Percentiles rank a stretch among this genome's conserved stretches.
These are phyloP conservation scores for Mantis religiosa DNA, from an alignment of 2,888 invertebrate species.

Conservation along the genomic window DNA sequence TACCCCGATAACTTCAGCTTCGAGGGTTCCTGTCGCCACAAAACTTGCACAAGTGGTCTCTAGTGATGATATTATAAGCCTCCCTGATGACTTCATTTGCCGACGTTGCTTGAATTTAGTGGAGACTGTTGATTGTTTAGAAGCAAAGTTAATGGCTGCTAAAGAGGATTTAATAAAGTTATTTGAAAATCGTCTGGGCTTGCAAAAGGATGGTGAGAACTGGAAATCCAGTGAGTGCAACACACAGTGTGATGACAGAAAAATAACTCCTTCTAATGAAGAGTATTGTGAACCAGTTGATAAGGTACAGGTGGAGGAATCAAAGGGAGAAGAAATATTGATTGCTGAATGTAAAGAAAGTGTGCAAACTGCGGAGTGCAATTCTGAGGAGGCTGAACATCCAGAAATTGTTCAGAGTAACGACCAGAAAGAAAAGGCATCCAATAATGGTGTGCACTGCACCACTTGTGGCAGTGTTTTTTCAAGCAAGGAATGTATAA, in stretches of 20 bases:
- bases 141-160: conserved; percentile 24
- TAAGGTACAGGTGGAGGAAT: not conserved
- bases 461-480: conserved; percentile 36
- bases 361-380: not conserved
- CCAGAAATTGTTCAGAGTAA: not conserved
- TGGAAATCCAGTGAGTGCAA: not conserved
- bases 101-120: conserved; percentile 26
- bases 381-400: not conserved
- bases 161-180: conserved; percentile 27
- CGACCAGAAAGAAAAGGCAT: not conserved
- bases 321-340: not conserved
- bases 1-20: conserved; percentile 24
- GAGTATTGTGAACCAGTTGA: not conserved
- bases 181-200: not conserved
- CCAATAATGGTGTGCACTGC: conserved; percentile 23
- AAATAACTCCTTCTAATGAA: not conserved
- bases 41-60: conserved; percentile 25
- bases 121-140: conserved; percentile 26
- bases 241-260: not conserved
- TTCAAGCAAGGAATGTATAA: conserved; percentile 32
- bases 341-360: not conserved
- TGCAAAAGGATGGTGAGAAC: not conserved
- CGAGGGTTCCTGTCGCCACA: conserved; percentile 24
- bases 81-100: conserved; percentile 23
- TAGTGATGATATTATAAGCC: not conserved